Evolutionary conservation across 2,797 vertebrate genomes (phyloP).

Genomic region (Catostomus latipinnis): DNA sequence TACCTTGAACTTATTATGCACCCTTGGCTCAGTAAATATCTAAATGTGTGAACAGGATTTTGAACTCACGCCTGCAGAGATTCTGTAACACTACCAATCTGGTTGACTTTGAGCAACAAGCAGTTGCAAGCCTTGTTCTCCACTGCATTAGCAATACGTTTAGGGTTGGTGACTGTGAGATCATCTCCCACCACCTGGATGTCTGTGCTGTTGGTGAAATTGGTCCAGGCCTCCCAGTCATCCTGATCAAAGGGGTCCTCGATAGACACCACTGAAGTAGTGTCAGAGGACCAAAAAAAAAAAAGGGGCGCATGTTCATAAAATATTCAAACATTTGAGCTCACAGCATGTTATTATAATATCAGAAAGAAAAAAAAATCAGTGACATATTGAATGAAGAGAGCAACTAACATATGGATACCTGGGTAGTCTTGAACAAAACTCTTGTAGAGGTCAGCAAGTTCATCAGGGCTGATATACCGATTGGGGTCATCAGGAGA

Average conservation of each 20-base stretch:
- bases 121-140: constrained; percentile 92
- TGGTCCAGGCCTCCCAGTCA: constrained; percentile 92
- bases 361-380: background rate
- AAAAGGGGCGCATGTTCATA: too few species aligned
- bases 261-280: constrained; percentile 85
- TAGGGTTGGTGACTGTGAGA: constrained; percentile 94
- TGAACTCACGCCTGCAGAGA: constrained; percentile 89
- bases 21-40: background rate
- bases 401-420: constrained; percentile 60
- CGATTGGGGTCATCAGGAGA: constrained; percentile 89
- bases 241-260: constrained; percentile 98
- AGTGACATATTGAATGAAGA: constrained; percentile 1
- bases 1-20: too few species aligned
- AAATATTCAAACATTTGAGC: too few species aligned
- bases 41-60: background rate
- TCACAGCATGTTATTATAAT: background rate
- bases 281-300: background rate
- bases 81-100: constrained; percentile 93
- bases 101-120: constrained; percentile 96
- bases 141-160: constrained; percentile 90
- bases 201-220: constrained; percentile 83
- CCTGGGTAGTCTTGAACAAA: constrained; percentile 92
- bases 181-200: constrained; percentile 97
- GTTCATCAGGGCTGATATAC: constrained; percentile 86
- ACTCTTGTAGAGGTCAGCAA: constrained; percentile 90